phyloP scores from a whole-genome alignment of 2,797 vertebrate genomes.

The Petrocephalus sullivani region DNA sequence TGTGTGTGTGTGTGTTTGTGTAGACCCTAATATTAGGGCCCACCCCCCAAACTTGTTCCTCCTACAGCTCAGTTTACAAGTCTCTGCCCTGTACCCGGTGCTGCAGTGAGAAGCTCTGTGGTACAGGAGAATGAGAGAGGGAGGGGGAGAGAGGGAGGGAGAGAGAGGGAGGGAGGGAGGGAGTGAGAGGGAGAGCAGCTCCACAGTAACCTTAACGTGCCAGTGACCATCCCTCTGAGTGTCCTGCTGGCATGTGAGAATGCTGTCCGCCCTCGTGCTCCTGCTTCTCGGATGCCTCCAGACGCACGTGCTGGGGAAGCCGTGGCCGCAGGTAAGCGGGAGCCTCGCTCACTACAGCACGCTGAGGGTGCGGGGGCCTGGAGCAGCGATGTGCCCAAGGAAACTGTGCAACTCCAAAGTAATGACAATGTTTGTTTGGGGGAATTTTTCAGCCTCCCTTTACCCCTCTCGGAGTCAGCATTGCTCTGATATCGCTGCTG shows the following conservation, averaged over 20 bases:
- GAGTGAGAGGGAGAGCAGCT: conserved; percentile 35
- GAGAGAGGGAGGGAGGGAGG: conserved; percentile 34
- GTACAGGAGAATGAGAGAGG: conserved; percentile 29
- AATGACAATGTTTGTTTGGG: not conserved
- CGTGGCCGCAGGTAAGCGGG: conserved; percentile 77
- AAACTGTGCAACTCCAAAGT: not conserved
- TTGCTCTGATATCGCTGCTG: not conserved
- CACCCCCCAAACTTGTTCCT: conserved; percentile 35
- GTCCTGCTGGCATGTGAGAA: conserved; percentile 50
- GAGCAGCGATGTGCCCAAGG: not conserved
- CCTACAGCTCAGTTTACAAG: conserved; percentile 61
- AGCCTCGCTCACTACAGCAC: conserved; percentile 27
- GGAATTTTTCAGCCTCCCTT: not conserved
- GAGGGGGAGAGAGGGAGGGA: conserved; percentile 34
- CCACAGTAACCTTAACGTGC: conserved; percentile 36
- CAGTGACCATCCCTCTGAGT: conserved; percentile 29
- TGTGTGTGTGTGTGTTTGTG: not conserved
- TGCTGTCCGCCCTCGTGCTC: conserved; percentile 56
- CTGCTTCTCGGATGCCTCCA: conserved; percentile 76
- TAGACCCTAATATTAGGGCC: not conserved
- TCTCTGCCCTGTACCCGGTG: conserved; percentile 45
- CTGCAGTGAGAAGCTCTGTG: conserved; percentile 45
- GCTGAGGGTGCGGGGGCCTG: not conserved
- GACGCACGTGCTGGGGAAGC: conserved; percentile 69
- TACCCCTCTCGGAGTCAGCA: not conserved